Evolutionary conservation across 2,113 vertebrate species (phyloP).

Genomic region (Xiphophorus maculatus): DNA sequence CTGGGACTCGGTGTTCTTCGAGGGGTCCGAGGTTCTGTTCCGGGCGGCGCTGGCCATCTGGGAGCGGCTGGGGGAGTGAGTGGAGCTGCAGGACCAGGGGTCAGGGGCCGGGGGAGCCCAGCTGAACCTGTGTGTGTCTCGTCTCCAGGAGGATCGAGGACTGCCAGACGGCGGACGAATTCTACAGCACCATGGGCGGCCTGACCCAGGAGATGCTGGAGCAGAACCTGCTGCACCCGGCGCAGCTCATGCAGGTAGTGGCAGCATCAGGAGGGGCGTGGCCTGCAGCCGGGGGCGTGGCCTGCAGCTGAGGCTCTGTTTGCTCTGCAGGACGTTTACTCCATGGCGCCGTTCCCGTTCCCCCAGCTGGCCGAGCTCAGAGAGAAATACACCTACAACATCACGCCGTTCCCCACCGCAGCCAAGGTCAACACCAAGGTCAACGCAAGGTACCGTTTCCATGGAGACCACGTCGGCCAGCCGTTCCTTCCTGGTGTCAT

Average conservation of each 20-base stretch:
- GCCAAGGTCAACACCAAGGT: slow-evolving; percentile 72
- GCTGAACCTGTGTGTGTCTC: background rate
- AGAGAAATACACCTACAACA: slow-evolving; percentile 99
- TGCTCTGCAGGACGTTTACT: slow-evolving; percentile 89
- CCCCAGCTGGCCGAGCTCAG: slow-evolving; percentile 94
- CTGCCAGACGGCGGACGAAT: slow-evolving; percentile 95
- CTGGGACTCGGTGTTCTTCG: slow-evolving; percentile 98
- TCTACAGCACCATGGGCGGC: slow-evolving; percentile 96
- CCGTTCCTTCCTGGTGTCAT: background rate
- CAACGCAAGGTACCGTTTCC: too few relatives aligned
- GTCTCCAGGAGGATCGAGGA: slow-evolving; percentile 90
- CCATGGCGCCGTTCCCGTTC: slow-evolving; percentile 95
- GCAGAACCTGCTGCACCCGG: slow-evolving; percentile 87
- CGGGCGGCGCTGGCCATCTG: slow-evolving; percentile 95
- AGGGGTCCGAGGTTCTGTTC: slow-evolving; percentile 96
- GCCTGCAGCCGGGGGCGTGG: too few relatives aligned
- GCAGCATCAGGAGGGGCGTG: too few relatives aligned
- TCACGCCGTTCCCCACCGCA: slow-evolving; percentile 93
- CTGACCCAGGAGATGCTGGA: slow-evolving; percentile 98
- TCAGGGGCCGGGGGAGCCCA: too few relatives aligned
- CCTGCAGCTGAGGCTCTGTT: too few relatives aligned
- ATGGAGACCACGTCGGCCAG: too few relatives aligned
- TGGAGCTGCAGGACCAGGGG: slow-evolving; percentile 9
- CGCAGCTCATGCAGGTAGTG: slow-evolving; percentile 93
- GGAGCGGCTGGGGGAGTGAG: slow-evolving; percentile 96